Percentiles rank a stretch among this genome's conserved stretches.
Conservation (phyloP, 1,140 invertebrate species). For the Drosophila trapezifrons region DNA sequence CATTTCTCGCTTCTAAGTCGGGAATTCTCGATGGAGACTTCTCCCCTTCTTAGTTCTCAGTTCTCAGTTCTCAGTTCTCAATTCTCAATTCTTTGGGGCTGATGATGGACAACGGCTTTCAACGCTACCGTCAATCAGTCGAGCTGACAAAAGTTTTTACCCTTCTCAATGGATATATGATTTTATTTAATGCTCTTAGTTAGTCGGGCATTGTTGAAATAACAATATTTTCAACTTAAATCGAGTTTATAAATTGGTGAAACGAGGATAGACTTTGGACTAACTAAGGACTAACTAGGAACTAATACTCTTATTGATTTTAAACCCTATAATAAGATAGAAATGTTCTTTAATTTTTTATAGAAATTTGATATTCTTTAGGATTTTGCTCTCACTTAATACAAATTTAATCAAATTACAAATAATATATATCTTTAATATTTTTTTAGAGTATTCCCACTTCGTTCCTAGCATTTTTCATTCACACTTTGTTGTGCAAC, state of each 20-base stretch:
- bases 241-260: background rate
- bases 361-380: too few relatives aligned
- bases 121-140: conserved; percentile 73
- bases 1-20: conserved; percentile 36
- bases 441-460: conserved; percentile 15
- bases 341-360: background rate
- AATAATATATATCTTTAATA: background rate
- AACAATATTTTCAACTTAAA: background rate
- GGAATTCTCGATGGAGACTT: conserved; percentile 8
- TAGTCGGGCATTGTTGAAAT: background rate
- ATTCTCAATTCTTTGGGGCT: conserved; percentile 18
- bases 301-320: too few relatives aligned
- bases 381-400: too few relatives aligned
- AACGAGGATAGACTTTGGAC: too few relatives aligned
- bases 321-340: too few relatives aligned
- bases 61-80: conserved; percentile 19
- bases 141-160: conserved; percentile 41
- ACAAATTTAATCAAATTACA: background rate
- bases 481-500: conserved; percentile 69
- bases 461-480: background rate
- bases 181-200: background rate
- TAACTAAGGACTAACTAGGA: too few relatives aligned
- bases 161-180: conserved; percentile 35
- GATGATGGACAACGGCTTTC: conserved; percentile 71
- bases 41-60: conserved; percentile 1